Conservation (phyloP, 2,797 vertebrate genomes). For the Gymnoscopelus braueri region DNA sequence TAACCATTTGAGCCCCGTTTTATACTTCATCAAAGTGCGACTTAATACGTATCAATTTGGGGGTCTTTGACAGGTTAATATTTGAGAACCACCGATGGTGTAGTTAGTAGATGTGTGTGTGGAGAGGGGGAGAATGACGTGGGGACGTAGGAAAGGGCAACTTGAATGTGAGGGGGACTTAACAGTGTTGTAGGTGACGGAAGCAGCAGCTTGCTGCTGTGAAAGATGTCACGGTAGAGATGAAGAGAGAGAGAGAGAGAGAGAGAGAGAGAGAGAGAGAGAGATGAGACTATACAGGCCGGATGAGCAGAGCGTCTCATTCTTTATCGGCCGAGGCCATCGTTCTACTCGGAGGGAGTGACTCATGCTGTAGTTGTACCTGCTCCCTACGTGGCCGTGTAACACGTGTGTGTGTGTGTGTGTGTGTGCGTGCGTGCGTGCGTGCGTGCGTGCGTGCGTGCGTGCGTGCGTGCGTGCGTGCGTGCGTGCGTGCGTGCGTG, state of each 20-base stretch:
- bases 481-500: constrained; percentile 11
- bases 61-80: too few species aligned
- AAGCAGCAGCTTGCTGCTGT: too few species aligned
- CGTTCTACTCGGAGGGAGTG: too few species aligned
- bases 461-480: constrained; percentile 7
- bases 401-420: constrained; percentile 22
- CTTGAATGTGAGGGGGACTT: too few species aligned
- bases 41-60: too few species aligned
- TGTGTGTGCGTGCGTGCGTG: constrained; percentile 3
- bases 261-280: constrained; percentile 13
- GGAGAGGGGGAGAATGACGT: too few species aligned
- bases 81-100: too few species aligned
- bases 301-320: constrained; percentile 45
- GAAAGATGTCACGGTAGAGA: not conserved
- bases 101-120: too few species aligned
- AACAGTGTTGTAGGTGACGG: too few species aligned
- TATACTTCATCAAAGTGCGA: too few species aligned
- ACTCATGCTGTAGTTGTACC: constrained; percentile 68
- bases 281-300: constrained; percentile 14
- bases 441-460: constrained; percentile 5
- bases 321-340: constrained; percentile 21
- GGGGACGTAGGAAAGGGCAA: too few species aligned
- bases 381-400: constrained; percentile 16
- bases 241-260: constrained; percentile 18
- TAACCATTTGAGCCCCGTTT: too few species aligned